Conservation (phyloP, 2,797 vertebrate genomes). For the Lagocephalus sceleratus region DNA sequence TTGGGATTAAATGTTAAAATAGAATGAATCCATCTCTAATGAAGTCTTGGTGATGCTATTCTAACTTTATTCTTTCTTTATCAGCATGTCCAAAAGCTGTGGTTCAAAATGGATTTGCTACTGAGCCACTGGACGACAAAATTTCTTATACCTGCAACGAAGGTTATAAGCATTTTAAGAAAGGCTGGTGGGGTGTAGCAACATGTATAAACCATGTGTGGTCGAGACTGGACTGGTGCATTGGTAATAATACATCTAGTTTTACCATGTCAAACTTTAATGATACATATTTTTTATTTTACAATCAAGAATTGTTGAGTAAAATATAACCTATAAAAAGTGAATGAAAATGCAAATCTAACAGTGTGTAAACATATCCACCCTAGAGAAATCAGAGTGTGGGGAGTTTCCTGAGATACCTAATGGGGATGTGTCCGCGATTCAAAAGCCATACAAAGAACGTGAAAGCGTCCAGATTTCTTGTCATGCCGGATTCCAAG, state of each 20-base stretch:
- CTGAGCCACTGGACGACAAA: fast-evolving
- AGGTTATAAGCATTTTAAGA: constrained; percentile 26
- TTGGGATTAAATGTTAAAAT: too few species aligned
- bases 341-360: background rate
- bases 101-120: constrained; percentile 27
- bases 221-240: constrained; percentile 24
- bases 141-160: constrained; percentile 47
- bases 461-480: fast-evolving
- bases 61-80: background rate
- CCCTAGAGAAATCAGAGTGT: constrained; percentile 34
- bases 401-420: constrained; percentile 30
- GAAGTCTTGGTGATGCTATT: too few species aligned
- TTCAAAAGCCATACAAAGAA: fast-evolving
- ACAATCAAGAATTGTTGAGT: too few species aligned
- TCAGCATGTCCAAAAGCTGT: background rate
- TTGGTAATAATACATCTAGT: constrained; percentile 46
- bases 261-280: too few species aligned
- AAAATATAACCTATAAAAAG: background rate
- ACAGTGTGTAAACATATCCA: background rate
- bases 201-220: constrained; percentile 2
- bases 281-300: too few species aligned
- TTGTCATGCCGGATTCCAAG: constrained; percentile 30
- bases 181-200: constrained; percentile 55
- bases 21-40: too few species aligned
- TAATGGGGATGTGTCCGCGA: fast-evolving